These are phyloP conservation scores for Quiscalus mexicanus DNA, from an alignment of 2,113 vertebrate genomes.

Conservation along the genomic window DNA sequence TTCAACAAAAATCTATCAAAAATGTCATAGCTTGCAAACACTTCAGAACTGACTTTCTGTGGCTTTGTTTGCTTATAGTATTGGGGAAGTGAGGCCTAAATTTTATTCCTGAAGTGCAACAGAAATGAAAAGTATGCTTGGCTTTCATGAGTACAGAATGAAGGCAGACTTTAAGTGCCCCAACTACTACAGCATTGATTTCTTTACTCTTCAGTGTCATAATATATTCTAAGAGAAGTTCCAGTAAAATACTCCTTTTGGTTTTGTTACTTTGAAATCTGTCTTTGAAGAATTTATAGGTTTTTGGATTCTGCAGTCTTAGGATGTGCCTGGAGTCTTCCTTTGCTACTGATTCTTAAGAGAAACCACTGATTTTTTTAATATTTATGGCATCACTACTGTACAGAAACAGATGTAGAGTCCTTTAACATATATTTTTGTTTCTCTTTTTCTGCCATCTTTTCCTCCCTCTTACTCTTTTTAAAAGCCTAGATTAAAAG, in stretches of 20 bases:
- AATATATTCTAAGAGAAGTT: neutral
- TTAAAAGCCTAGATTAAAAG: neutral
- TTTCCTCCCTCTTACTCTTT: neutral
- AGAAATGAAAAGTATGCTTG: neutral
- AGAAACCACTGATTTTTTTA: neutral
- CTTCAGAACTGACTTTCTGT: neutral
- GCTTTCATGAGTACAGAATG: neutral
- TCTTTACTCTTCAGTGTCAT: neutral
- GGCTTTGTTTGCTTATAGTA: neutral
- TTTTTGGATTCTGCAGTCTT: neutral
- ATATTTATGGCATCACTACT: neutral
- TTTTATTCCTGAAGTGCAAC: neutral
- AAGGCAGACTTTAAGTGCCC: neutral
- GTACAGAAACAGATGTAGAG: neutral
- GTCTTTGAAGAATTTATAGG: neutral
- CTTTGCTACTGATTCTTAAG: neutral
- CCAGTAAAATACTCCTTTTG: neutral
- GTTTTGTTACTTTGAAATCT: neutral
- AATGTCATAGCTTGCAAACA: neutral
- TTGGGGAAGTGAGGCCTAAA: neutral
- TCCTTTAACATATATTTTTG: neutral
- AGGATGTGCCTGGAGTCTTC: neutral
- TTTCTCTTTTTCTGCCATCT: neutral
- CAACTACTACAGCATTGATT: neutral
- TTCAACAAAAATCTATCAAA: neutral